Evolutionary conservation across 2,888 invertebrate genomes (phyloP).

Genomic region (Rhopalosiphum nymphaeae): DNA sequence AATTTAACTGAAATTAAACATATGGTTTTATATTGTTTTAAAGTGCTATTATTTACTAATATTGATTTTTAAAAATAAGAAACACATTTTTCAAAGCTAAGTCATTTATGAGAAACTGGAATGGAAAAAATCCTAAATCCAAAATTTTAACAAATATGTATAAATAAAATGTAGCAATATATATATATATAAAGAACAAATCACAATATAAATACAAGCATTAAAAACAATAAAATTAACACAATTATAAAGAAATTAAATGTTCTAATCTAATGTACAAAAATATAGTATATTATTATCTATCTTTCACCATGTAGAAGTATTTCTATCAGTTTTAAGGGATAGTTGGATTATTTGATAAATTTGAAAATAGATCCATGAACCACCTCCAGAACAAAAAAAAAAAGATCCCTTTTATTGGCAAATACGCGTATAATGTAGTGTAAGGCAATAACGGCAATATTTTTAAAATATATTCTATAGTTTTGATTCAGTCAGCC

Average conservation of each 20-base stretch:
- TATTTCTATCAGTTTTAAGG: neutral
- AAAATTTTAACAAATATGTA: neutral
- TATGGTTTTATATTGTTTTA: neutral
- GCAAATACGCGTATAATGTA: neutral
- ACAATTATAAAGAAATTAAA: neutral
- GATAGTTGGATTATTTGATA: neutral
- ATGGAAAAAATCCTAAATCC: neutral
- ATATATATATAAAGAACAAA: neutral
- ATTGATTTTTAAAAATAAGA: neutral
- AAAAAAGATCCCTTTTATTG: neutral
- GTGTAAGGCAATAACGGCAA: neutral
- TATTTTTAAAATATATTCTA: constrained; percentile 69
- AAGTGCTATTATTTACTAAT: neutral
- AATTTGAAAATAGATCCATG: neutral
- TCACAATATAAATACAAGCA: neutral
- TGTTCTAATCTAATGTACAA: neutral
- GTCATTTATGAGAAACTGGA: neutral
- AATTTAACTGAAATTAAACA: neutral
- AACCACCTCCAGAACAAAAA: neutral
- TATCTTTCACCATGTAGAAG: neutral
- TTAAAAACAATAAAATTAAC: neutral
- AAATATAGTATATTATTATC: neutral
- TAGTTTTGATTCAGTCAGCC: constrained; percentile 93
- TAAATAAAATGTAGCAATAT: neutral
- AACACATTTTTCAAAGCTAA: neutral